These are phyloP conservation scores for Rhinichthys klamathensis DNA, from an alignment of 2,113 vertebrate genomes.

Conservation along the genomic window DNA sequence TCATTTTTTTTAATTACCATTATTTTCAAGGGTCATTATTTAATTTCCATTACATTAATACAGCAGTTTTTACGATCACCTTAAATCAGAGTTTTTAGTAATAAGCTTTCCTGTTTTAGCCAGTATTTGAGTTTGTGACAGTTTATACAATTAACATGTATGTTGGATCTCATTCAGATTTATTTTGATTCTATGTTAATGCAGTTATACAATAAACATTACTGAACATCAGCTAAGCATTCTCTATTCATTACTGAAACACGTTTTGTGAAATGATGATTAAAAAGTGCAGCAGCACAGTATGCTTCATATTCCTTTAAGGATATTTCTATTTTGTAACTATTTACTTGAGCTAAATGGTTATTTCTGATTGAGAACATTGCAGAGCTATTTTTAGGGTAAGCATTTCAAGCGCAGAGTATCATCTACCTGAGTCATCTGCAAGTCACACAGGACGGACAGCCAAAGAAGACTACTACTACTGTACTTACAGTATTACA, in stretches of 20 bases:
- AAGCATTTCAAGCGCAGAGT: constrained; percentile 17
- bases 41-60: background rate
- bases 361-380: constrained; percentile 21
- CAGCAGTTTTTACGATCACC: background rate
- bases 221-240: background rate
- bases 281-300: background rate
- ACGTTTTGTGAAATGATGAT: background rate
- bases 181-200: too few species aligned
- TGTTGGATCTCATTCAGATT: too few species aligned
- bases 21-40: background rate
- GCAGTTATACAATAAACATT: background rate
- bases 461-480: constrained; percentile 20
- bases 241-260: background rate
- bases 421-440: constrained; percentile 1
- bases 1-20: too few species aligned
- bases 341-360: background rate
- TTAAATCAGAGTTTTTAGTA: background rate
- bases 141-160: too few species aligned
- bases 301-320: background rate
- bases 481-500: constrained; percentile 21
- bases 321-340: background rate
- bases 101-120: background rate
- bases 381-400: constrained; percentile 22
- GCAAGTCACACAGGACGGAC: constrained; percentile 7
- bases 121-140: background rate